These are phyloP conservation scores for Riparia riparia DNA, from an alignment of 2,113 vertebrate species.

Conservation along the genomic window DNA sequence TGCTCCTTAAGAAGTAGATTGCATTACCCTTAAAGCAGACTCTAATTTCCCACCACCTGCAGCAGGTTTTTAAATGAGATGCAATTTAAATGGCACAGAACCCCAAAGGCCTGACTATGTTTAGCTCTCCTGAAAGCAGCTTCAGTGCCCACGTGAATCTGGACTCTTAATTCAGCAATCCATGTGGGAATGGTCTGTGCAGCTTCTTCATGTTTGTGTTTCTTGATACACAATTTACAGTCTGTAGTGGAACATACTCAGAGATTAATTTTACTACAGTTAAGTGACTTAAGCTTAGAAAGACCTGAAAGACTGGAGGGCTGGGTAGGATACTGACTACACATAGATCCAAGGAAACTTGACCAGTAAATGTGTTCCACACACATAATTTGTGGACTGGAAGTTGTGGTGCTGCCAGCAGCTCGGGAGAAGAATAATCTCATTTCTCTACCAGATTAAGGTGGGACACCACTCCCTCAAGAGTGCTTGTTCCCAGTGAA, in stretches of 20 bases:
- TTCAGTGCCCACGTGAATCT: neutral
- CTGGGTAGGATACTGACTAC: neutral
- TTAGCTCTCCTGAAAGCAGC: neutral
- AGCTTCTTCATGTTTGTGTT: neutral
- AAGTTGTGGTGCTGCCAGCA: neutral
- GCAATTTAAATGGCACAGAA: neutral
- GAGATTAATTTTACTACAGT: neutral
- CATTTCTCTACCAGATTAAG: neutral
- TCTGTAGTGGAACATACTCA: neutral
- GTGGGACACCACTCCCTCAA: rapidly evolving
- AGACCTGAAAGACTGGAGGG: neutral
- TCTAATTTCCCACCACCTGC: neutral
- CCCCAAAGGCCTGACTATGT: neutral
- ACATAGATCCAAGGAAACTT: neutral
- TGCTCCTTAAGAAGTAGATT: neutral
- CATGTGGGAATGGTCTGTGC: neutral
- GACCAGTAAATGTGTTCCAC: neutral
- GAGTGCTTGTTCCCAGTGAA: neutral
- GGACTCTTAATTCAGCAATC: neutral
- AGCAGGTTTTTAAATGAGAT: neutral
- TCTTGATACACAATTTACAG: neutral
- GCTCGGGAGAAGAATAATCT: neutral
- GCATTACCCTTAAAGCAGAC: neutral
- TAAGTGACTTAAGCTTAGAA: neutral
- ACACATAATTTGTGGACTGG: neutral